phyloP scores from a whole-genome alignment of 2,113 vertebrate species.

The Anas platyrhynchos region DNA sequence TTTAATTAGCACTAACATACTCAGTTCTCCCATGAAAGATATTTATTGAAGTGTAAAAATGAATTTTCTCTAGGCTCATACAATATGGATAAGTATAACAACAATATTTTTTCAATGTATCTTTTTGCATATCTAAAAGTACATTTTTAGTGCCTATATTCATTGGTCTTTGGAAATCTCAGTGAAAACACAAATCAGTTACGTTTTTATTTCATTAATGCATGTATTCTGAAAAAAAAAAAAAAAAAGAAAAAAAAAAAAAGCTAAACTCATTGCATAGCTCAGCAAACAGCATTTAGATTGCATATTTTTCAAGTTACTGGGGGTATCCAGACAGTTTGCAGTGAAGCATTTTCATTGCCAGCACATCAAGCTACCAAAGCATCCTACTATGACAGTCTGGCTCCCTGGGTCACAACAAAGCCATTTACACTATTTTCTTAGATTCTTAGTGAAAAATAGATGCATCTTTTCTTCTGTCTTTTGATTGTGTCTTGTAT shows the following conservation, averaged over 20 bases:
- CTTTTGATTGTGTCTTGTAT: not conserved
- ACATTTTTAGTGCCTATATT: not conserved
- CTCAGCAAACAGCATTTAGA: not conserved
- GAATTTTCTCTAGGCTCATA: not conserved
- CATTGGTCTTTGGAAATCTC: not conserved
- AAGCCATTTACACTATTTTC: not conserved
- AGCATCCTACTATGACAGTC: not conserved
- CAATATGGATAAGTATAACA: not conserved
- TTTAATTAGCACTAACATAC: no score
- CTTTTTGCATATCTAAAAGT: not conserved
- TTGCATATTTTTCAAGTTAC: not conserved
- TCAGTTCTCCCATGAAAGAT: not conserved
- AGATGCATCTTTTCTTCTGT: not conserved
- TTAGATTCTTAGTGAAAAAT: not conserved
- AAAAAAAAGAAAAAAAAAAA: no score
- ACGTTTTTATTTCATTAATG: not conserved
- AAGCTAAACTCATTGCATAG: not conserved
- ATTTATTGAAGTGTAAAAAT: not conserved
- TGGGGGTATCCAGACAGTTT: not conserved
- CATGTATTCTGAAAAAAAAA: not conserved
- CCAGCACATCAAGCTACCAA: not conserved
- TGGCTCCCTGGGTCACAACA: not conserved
- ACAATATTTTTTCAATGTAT: not conserved
- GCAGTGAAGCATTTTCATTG: not conserved
- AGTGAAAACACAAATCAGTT: not conserved